phyloP scores from a whole-genome alignment of 2,113 vertebrate genomes.

The Limnothrissa miodon region DNA sequence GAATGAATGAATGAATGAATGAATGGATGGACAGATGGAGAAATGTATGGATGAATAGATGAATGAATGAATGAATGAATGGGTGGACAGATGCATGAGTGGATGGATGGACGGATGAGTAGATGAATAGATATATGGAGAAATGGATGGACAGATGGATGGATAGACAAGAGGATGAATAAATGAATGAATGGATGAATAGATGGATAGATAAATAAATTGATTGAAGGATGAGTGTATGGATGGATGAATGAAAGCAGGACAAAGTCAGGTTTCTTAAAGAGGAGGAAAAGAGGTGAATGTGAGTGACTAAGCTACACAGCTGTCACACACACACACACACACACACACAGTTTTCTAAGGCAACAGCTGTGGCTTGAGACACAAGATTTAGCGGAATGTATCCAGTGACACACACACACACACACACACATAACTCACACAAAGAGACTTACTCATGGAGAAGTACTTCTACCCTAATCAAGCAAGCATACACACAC shows the following conservation, averaged over 20 bases:
- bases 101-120: too few relatives aligned
- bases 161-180: neutral
- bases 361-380: neutral
- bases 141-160: neutral
- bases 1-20: neutral
- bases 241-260: neutral
- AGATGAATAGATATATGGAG: too few relatives aligned
- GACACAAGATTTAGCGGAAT: neutral
- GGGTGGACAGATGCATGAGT: too few relatives aligned
- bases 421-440: constrained; percentile 22
- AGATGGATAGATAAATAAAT: neutral
- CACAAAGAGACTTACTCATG: constrained; percentile 35
- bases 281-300: neutral
- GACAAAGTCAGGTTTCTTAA: neutral
- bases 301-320: neutral
- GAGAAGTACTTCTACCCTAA: neutral
- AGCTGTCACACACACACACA: neutral
- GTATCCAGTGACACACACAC: constrained; percentile 21
- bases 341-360: constrained; percentile 15
- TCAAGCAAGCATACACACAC: constrained; percentile 23
- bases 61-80: neutral
- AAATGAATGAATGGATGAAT: neutral
- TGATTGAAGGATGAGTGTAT: too few relatives aligned
- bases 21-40: too few relatives aligned
- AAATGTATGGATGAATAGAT: too few relatives aligned